Conservation (phyloP, 2,797 vertebrate species). For the Oreochromis grahami region DNA sequence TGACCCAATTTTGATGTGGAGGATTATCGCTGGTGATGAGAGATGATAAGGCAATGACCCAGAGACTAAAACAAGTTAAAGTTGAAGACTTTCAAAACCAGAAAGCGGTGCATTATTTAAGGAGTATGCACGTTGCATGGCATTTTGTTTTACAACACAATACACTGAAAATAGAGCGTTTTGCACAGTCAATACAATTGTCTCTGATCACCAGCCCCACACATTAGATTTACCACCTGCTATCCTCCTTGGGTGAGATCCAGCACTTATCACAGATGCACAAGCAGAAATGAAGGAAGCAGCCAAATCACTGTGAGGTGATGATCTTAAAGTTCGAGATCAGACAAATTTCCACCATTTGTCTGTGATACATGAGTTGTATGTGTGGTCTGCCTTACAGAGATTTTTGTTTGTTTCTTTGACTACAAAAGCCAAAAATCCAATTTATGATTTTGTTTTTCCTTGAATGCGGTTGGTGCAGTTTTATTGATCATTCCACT, state of each 20-base stretch:
- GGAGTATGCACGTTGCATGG: fast-evolving
- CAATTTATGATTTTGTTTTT: not conserved
- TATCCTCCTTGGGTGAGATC: not conserved
- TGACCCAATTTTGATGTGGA: not conserved
- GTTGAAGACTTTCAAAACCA: not conserved
- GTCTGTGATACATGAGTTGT: not conserved
- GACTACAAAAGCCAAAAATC: not conserved
- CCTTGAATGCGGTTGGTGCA: not conserved
- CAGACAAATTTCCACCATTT: not conserved
- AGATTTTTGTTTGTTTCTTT: not conserved
- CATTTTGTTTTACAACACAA: not conserved
- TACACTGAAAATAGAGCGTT: not conserved
- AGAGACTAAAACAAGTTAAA: not conserved
- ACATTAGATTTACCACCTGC: not conserved
- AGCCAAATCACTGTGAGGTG: not conserved
- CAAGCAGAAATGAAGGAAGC: not conserved
- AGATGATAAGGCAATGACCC: not conserved
- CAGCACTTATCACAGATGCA: not conserved
- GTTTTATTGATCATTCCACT: not conserved
- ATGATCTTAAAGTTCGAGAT: not conserved
- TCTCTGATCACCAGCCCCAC: not conserved
- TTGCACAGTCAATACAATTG: not conserved
- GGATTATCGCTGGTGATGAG: not conserved
- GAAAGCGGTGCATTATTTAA: fast-evolving
- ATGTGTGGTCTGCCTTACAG: not conserved